Conservation (phyloP, 1,140 invertebrate genomes). For the Anadara kagoshimensis region DNA sequence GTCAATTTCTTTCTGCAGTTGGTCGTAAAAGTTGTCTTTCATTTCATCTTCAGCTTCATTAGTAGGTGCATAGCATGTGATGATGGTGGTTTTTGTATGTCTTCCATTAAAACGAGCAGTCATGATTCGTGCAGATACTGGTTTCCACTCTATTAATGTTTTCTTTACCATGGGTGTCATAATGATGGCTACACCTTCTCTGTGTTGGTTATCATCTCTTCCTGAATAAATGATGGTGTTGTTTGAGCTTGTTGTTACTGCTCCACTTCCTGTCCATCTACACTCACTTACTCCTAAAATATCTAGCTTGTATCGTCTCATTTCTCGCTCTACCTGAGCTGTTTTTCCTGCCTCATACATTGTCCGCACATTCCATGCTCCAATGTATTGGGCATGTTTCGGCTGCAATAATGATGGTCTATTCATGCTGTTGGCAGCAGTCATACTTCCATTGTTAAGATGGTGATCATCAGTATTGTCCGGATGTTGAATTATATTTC, state of each 20-base stretch:
- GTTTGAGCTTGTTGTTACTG: slow-evolving; percentile 1
- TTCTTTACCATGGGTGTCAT: slow-evolving; percentile 15
- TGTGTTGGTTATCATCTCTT: slow-evolving; percentile 19
- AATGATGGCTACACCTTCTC: slow-evolving; percentile 29
- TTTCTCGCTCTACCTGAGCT: slow-evolving; percentile 9
- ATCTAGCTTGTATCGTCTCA: slow-evolving; percentile 4
- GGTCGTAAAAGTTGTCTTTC: slow-evolving; percentile 49
- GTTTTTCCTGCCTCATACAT: slow-evolving; percentile 14
- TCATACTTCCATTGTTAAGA: no score
- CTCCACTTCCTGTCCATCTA: slow-evolving; percentile 19
- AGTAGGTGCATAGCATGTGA: slow-evolving; percentile 31
- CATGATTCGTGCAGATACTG: slow-evolving; percentile 23
- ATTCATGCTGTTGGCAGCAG: slow-evolving; percentile 2
- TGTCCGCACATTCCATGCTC: slow-evolving; percentile 21
- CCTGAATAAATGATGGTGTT: slow-evolving; percentile 29
- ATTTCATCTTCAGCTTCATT: slow-evolving; percentile 31
- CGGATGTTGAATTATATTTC: no score
- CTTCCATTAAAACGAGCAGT: slow-evolving; percentile 11
- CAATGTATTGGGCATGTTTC: slow-evolving; percentile 9
- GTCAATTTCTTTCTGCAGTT: slow-evolving; percentile 37
- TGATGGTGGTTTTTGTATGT: slow-evolving; percentile 14
- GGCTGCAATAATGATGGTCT: slow-evolving; percentile 17
- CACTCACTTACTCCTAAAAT: slow-evolving; percentile 19
- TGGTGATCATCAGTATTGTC: no score
- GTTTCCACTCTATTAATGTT: slow-evolving; percentile 25